phyloP scores from a whole-genome alignment of 2,113 vertebrate genomes.

The Colistium nudipinnis region DNA sequence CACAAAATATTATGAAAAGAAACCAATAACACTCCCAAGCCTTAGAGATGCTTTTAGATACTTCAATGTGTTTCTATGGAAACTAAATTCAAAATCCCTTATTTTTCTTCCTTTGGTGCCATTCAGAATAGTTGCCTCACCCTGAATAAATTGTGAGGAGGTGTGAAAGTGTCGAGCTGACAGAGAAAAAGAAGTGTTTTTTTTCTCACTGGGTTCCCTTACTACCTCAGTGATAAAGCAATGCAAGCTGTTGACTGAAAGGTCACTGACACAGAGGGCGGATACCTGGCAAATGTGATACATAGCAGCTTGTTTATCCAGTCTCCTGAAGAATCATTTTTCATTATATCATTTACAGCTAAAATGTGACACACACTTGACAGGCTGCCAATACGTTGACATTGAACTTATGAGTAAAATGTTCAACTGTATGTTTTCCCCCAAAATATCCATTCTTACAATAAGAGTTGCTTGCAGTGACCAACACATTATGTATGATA shows the following conservation, averaged over 20 bases:
- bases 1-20: not conserved
- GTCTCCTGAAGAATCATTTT: not conserved
- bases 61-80: conserved; percentile 19
- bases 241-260: conserved; percentile 11
- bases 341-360: not conserved
- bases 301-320: not conserved
- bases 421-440: not conserved
- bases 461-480: too few species aligned
- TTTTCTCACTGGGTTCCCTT: not conserved
- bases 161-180: not conserved
- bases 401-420: not conserved
- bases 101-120: not conserved
- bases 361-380: not conserved
- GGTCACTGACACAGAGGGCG: not conserved
- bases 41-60: not conserved
- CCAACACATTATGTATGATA: not conserved
- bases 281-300: conserved; percentile 15
- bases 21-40: not conserved
- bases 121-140: not conserved
- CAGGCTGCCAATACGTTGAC: not conserved
- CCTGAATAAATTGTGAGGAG: not conserved
- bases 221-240: conserved; percentile 4
- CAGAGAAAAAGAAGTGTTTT: not conserved
- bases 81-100: not conserved
- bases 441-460: too few species aligned